Conservation (phyloP, 1,140 invertebrate genomes). For the Radopholus similis region DNA sequence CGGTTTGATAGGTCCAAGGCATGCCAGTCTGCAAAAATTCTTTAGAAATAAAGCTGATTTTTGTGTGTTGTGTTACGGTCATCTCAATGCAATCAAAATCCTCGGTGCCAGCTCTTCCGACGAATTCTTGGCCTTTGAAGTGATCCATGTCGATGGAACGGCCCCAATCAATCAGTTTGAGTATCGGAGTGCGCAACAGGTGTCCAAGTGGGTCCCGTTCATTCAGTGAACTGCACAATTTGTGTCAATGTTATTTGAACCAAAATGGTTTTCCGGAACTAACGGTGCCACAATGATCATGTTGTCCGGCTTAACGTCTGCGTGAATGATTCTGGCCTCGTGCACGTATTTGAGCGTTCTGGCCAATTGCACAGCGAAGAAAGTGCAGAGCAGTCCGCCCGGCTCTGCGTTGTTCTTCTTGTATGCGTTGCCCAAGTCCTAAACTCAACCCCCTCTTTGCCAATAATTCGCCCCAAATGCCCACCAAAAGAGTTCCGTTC, state of each 20-base stretch:
- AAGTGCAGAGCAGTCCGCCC: slow-evolving; percentile 22
- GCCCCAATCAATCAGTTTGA: slow-evolving; percentile 42
- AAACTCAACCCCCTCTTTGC: too few relatives aligned
- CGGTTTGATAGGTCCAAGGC: slow-evolving; percentile 46
- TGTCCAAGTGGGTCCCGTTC: not conserved
- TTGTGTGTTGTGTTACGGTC: slow-evolving; percentile 14
- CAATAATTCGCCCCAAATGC: not conserved
- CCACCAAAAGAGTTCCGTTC: slow-evolving; percentile 34
- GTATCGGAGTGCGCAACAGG: slow-evolving; percentile 13
- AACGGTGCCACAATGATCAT: slow-evolving; percentile 27
- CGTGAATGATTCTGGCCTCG: slow-evolving; percentile 37
- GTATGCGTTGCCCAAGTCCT: slow-evolving; percentile 36
- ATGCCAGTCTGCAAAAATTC: slow-evolving; percentile 15
- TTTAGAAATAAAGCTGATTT: slow-evolving; percentile 4
- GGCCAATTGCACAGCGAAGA: slow-evolving; percentile 32
- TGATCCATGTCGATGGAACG: slow-evolving; percentile 45
- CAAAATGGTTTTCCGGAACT: slow-evolving; percentile 20
- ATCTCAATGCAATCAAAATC: slow-evolving; percentile 45
- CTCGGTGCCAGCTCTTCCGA: slow-evolving; percentile 35
- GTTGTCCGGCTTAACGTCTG: slow-evolving; percentile 43
- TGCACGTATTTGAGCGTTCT: slow-evolving; percentile 31
- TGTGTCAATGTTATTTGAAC: slow-evolving; percentile 10
- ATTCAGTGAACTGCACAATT: slow-evolving; percentile 12
- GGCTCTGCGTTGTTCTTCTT: slow-evolving; percentile 22
- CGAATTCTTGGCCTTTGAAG: slow-evolving; percentile 22